These are phyloP conservation scores for Rhabdophis nuchalis DNA, from an alignment of 2,797 vertebrate species.

Conservation along the genomic window DNA sequence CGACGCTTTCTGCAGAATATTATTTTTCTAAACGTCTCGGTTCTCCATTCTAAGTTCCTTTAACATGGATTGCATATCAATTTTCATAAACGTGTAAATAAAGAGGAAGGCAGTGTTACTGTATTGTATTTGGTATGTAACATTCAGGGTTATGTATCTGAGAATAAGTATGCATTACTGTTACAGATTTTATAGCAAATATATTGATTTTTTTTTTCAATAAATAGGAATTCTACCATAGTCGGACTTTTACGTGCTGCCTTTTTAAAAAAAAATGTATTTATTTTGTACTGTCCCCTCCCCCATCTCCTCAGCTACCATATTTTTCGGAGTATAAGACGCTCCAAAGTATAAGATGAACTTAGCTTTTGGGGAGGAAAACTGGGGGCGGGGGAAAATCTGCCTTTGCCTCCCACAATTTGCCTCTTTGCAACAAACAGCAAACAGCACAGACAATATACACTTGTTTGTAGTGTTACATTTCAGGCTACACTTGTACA, in stretches of 20 bases:
- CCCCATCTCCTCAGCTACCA: background rate
- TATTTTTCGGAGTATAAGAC: too few relatives aligned
- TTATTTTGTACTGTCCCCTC: background rate
- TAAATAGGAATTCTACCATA: slow-evolving; percentile 72
- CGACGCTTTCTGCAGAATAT: slow-evolving; percentile 80
- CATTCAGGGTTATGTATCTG: slow-evolving; percentile 76
- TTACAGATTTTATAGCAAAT: slow-evolving; percentile 81
- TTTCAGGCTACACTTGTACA: too few relatives aligned
- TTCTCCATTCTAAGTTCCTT: slow-evolving; percentile 74
- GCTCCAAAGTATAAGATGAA: too few relatives aligned
- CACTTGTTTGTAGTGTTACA: too few relatives aligned
- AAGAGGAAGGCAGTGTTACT: slow-evolving; percentile 72
- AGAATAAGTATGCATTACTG: slow-evolving; percentile 78
- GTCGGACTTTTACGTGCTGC: background rate
- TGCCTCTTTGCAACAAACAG: too few relatives aligned
- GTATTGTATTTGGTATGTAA: slow-evolving; percentile 80
- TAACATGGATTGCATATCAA: slow-evolving; percentile 73
- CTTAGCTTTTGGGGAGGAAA: too few relatives aligned
- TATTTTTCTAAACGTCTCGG: slow-evolving; percentile 81
- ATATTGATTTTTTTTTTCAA: slow-evolving; percentile 75
- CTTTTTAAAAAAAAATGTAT: background rate
- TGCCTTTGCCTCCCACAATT: too few relatives aligned
- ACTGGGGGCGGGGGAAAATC: too few relatives aligned
- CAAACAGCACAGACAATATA: too few relatives aligned
- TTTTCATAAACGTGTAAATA: slow-evolving; percentile 81